phyloP scores from a whole-genome alignment of 1,140 invertebrate species.

The Alviniconcha marisindica region DNA sequence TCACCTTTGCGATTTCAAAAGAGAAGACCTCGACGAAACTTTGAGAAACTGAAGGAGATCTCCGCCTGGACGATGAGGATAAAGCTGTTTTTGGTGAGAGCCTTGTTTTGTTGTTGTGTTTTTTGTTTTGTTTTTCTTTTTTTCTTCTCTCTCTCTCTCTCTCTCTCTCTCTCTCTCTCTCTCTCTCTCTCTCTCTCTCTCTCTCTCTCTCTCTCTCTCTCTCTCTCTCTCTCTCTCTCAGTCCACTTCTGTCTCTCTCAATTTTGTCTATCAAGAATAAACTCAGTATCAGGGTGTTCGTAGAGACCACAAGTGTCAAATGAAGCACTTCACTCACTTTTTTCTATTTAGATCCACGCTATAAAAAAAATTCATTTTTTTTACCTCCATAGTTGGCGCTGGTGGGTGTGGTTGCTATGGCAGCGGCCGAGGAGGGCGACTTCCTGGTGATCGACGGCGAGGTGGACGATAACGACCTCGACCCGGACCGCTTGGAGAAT shows the following conservation, averaged over 20 bases:
- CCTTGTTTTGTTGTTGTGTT: neutral
- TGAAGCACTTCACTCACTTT: too few species aligned
- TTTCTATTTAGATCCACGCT: too few species aligned
- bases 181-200: too few species aligned
- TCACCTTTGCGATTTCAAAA: too few species aligned
- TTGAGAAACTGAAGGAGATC: too few species aligned
- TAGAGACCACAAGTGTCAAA: too few species aligned
- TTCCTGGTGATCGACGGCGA: neutral
- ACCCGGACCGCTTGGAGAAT: neutral
- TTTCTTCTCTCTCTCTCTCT: neutral
- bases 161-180: too few species aligned
- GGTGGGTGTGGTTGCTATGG: neutral
- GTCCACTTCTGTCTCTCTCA: neutral
- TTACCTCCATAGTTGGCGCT: neutral
- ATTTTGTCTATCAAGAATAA: too few species aligned
- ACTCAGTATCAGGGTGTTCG: too few species aligned
- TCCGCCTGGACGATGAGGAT: neutral
- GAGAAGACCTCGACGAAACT: too few species aligned
- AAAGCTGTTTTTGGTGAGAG: neutral
- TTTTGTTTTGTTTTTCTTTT: neutral
- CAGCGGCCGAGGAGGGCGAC: neutral
- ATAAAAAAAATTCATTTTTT: neutral
- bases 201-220: neutral
- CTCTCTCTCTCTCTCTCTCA: neutral
- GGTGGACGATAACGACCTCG: neutral